These are phyloP conservation scores for Nothura maculosa DNA, from an alignment of 2,797 vertebrate genomes.

Conservation along the genomic window DNA sequence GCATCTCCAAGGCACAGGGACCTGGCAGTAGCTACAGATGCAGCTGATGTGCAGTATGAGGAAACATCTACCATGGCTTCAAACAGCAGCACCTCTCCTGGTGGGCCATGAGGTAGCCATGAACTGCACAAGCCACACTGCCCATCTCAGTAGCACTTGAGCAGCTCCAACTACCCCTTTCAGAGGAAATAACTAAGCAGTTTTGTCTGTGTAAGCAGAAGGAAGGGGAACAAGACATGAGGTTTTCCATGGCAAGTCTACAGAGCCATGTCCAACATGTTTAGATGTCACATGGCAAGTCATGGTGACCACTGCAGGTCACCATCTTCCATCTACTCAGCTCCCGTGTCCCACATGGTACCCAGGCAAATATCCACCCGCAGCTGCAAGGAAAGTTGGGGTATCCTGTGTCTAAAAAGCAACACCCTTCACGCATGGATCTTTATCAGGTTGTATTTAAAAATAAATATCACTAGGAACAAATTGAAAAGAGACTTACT, in stretches of 20 bases:
- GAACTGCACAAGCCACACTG: neutral
- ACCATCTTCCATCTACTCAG: neutral
- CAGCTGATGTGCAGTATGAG: constrained; percentile 29
- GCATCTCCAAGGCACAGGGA: constrained; percentile 13
- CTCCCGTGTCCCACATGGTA: neutral
- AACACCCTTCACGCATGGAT: neutral
- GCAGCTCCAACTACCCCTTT: neutral
- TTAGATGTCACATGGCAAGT: neutral
- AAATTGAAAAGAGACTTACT: neutral
- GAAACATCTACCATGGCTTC: neutral
- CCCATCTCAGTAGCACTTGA: neutral
- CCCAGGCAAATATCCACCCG: neutral
- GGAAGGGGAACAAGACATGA: neutral
- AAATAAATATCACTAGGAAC: neutral
- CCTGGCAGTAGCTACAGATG: neutral
- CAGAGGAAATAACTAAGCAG: neutral
- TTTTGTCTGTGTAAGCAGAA: neutral
- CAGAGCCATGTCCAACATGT: neutral
- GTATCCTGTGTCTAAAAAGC: neutral
- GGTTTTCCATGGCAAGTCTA: neutral
- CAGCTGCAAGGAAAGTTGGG: neutral
- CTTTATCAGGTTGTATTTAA: neutral
- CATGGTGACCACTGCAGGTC: fast-evolving
- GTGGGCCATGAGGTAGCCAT: constrained; percentile 5
- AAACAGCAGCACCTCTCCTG: neutral